Base-by-base conservation (phyloP, 2,888 invertebrate genomes). In the Catonia carolina region DNA sequence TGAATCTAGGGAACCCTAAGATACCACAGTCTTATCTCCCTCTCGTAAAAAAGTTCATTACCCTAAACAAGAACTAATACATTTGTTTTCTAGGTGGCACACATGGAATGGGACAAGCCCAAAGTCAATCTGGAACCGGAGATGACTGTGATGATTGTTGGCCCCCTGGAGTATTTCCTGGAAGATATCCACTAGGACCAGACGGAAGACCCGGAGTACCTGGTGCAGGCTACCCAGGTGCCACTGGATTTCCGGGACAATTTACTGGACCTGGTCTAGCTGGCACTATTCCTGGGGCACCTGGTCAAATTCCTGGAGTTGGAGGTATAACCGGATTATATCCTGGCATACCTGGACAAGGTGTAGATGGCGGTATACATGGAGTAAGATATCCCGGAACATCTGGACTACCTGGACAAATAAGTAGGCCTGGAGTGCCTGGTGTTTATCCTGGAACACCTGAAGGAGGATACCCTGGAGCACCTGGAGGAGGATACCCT, bases 71-170 rank as follows among this genome's bases (percentile, higher is more conserved):
- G n/a, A n/a, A n/a, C n/a, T n/a, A 14, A 10, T 8, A 31, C 4
- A 54, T 58, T 47, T 50, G 52, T 35, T 61, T 74, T 74, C 64
- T 65, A 90, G 89, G 81, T 75, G 89, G 89, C 45, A 81, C 77
- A 61, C 84, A 83, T 68, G 90, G 90, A 55, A 89, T 90, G 86
- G 90, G 90, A 0, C 89, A 89, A 75, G 90, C 90, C 0, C 90
- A 90, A 73, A 89, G 89, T 72, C 90, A 90, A 73, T 86, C 87
- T 49, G 78, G 82, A 58, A 81, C 83, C 51, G 80, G 82, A 49
- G 78, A 77, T 1, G 79, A 78, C 59, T 87, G 86, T 64, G 83
- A 82, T n/a, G 85, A 81, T 47, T 86, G 86, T 69, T 72, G 75
- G 39, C 76, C 54, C 1, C 22, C 15, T 45, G 27, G 45, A 17